These are phyloP conservation scores for Acromyrmex echinatior DNA, from an alignment of 1,140 invertebrate genomes.

Conservation along the genomic window DNA sequence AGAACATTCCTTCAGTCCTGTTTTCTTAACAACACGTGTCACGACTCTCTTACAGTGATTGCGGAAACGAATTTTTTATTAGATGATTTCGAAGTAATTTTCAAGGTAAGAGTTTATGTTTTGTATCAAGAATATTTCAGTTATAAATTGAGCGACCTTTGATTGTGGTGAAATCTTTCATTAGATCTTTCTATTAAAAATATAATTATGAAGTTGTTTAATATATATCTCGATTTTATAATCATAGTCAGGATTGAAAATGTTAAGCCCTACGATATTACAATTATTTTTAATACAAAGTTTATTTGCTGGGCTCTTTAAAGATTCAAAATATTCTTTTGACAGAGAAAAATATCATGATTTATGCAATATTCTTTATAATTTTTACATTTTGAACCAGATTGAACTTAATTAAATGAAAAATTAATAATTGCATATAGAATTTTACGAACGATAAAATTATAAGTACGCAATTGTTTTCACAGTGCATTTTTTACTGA, in stretches of 20 bases:
- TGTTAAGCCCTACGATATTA: background rate
- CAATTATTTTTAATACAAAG: slow-evolving; percentile 11
- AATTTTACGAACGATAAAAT: background rate
- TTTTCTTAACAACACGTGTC: slow-evolving; percentile 13
- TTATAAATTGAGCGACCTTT: background rate
- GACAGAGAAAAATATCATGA: background rate
- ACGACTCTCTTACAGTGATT: background rate
- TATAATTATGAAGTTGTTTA: background rate
- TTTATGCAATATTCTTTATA: background rate
- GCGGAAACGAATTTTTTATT: slow-evolving; percentile 10
- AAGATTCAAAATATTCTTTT: background rate
- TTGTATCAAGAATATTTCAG: slow-evolving; percentile 2
- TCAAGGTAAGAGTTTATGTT: slow-evolving; percentile 23
- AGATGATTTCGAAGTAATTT: slow-evolving; percentile 18
- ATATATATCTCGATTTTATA: background rate
- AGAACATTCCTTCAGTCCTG: slow-evolving; percentile 44
- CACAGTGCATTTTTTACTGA: slow-evolving; percentile 35
- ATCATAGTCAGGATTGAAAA: slow-evolving; percentile 4
- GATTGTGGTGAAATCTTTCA: slow-evolving; percentile 7
- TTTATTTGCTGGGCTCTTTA: background rate
- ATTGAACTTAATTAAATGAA: background rate
- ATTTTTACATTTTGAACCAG: slow-evolving; percentile 25
- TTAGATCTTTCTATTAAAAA: slow-evolving; percentile 9
- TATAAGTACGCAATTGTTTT: slow-evolving; percentile 21
- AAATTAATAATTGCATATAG: background rate